These are phyloP conservation scores for Marasmarcha lunaedactyla DNA, from an alignment of 2,888 invertebrate genomes.

Conservation along the genomic window DNA sequence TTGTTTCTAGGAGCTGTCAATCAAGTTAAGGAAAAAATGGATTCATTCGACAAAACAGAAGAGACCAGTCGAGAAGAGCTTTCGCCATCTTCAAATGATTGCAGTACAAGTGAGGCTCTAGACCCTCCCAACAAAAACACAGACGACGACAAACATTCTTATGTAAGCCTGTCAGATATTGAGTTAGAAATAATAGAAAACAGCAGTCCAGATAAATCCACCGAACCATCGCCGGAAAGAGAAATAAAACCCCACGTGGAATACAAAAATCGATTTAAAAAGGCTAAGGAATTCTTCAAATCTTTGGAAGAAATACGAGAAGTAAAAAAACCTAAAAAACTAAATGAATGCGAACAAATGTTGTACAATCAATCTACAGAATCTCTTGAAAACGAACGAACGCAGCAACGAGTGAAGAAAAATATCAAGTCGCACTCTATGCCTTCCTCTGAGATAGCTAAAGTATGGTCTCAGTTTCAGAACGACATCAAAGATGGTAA, in stretches of 20 bases:
- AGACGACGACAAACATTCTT: constrained; percentile 12
- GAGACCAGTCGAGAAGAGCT: too few relatives aligned
- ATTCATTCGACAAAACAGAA: too few relatives aligned
- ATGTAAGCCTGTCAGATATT: constrained; percentile 50
- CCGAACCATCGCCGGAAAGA: constrained; percentile 31
- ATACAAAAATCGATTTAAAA: constrained; percentile 57
- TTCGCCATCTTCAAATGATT: too few relatives aligned
- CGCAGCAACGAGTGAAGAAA: constrained; percentile 35
- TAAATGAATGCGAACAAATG: constrained; percentile 51
- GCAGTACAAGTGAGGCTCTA: too few relatives aligned
- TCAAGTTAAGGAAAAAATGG: too few relatives aligned
- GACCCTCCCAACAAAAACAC: neutral
- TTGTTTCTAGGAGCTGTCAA: too few relatives aligned
- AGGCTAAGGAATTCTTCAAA: constrained; percentile 60
- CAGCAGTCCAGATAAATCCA: constrained; percentile 26
- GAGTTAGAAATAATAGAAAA: constrained; percentile 55
- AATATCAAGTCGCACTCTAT: constrained; percentile 49
- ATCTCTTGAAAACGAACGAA: constrained; percentile 38
- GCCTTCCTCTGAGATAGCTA: constrained; percentile 56
- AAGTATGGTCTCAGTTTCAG: constrained; percentile 46
- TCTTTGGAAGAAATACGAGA: constrained; percentile 53
- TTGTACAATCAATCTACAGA: constrained; percentile 39
- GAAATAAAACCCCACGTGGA: constrained; percentile 32
- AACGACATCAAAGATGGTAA: constrained; percentile 24
- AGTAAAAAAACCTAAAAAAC: constrained; percentile 34